These are phyloP conservation scores for Machimus rusticus DNA, from an alignment of 2,888 invertebrate genomes.

Conservation along the genomic window DNA sequence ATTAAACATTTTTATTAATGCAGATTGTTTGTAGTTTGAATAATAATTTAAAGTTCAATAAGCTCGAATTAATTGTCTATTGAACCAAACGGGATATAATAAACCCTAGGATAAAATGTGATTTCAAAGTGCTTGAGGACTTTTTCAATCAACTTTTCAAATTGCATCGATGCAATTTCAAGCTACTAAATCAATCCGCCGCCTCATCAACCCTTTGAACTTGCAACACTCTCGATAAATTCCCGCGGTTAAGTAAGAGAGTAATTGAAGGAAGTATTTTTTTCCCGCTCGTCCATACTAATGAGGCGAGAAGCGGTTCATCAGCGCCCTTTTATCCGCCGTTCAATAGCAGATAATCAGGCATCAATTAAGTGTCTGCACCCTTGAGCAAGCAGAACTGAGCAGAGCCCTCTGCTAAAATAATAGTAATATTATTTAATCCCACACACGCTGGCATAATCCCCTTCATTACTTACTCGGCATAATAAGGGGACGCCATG, in stretches of 20 bases:
- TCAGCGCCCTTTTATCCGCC: neutral
- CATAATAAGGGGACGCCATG: conserved; percentile 45
- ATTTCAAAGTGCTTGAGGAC: no score
- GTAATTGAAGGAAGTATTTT: conserved; percentile 7
- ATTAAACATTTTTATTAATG: no score
- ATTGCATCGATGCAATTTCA: neutral
- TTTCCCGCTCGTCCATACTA: neutral
- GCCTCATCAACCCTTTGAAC: neutral
- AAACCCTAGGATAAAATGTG: no score
- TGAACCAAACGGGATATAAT: no score
- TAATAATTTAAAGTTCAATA: no score
- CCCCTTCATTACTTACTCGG: conserved; percentile 47
- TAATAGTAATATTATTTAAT: conserved; percentile 44
- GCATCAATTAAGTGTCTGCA: conserved; percentile 27
- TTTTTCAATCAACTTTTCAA: no score
- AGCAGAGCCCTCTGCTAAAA: conserved; percentile 24
- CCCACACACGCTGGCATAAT: conserved; percentile 35
- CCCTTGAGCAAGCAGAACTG: neutral
- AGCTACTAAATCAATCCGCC: neutral
- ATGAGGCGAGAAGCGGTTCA: neutral
- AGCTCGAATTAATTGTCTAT: no score
- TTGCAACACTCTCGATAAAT: neutral
- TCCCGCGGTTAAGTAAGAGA: neutral
- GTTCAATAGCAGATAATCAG: neutral
- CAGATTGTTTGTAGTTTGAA: no score